Evolutionary conservation across 2,797 vertebrate species (phyloP).

Genomic region (Lepilemur septentrionalis): DNA sequence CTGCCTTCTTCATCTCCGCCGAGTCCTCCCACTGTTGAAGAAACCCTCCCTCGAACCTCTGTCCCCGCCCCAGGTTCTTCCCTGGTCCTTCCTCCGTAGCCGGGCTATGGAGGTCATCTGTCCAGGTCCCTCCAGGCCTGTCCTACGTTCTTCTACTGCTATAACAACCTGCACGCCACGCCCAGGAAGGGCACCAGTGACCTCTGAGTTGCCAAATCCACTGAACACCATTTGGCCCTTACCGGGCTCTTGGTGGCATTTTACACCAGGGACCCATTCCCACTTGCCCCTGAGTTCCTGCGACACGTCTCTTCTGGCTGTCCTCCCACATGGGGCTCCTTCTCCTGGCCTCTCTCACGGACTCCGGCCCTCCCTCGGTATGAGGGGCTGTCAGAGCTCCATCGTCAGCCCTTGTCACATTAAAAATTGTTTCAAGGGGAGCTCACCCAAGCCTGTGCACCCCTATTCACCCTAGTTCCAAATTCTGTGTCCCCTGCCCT

Average conservation of each 20-base stretch:
- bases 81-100: neutral
- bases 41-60: neutral
- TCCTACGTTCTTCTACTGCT: neutral
- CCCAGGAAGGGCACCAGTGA: neutral
- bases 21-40: neutral
- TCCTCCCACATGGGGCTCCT: no score
- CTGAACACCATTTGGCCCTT: neutral
- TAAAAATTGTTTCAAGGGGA: neutral
- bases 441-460: neutral
- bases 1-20: neutral
- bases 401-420: neutral
- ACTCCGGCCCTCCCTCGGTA: neutral
- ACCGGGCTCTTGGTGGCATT: fast-evolving
- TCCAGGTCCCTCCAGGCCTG: neutral
- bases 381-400: neutral
- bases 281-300: neutral
- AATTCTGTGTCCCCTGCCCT: neutral
- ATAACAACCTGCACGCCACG: neutral
- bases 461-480: neutral
- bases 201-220: neutral
- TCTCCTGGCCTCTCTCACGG: neutral
- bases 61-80: fast-evolving
- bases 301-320: neutral
- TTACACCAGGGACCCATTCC: fast-evolving
- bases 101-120: neutral